Conservation (phyloP, 2,797 vertebrate genomes). For the Myiothlypis coronata region DNA sequence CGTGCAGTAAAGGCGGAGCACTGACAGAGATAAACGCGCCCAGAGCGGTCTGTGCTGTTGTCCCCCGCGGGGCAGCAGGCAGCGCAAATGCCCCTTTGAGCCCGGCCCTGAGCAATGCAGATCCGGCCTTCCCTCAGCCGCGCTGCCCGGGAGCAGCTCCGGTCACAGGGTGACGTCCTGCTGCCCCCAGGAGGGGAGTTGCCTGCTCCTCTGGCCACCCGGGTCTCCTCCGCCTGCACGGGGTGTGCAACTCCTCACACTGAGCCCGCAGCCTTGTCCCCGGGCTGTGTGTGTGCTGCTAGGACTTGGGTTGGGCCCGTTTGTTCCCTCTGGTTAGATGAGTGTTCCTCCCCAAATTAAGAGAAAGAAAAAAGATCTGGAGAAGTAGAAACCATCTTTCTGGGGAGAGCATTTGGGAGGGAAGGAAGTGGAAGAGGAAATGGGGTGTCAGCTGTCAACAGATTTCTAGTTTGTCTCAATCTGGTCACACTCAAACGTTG, state of each 20-base stretch:
- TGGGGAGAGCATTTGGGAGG: neutral
- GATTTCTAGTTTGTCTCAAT: fast-evolving
- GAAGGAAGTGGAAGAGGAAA: neutral
- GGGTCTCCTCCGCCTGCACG: too few relatives aligned
- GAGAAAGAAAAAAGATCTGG: neutral
- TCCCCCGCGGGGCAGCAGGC: fast-evolving
- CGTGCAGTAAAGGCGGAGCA: fast-evolving
- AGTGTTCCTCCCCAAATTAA: neutral
- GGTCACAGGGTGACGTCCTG: fast-evolving
- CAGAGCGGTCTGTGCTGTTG: fast-evolving
- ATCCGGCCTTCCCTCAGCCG: fast-evolving
- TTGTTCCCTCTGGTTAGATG: neutral
- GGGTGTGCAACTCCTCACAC: fast-evolving
- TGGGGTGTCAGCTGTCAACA: fast-evolving
- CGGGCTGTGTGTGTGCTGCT: neutral
- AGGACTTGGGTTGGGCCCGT: fast-evolving
- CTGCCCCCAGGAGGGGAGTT: neutral
- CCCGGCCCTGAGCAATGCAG: fast-evolving
- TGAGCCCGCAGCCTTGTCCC: fast-evolving
- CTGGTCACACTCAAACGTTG: neutral
- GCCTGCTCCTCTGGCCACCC: neutral
- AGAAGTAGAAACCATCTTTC: neutral
- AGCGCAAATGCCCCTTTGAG: neutral
- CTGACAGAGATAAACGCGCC: neutral
- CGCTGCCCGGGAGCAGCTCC: fast-evolving